Base-by-base conservation (phyloP, 2,888 invertebrate species). In the Ptilodon capucinus region DNA sequence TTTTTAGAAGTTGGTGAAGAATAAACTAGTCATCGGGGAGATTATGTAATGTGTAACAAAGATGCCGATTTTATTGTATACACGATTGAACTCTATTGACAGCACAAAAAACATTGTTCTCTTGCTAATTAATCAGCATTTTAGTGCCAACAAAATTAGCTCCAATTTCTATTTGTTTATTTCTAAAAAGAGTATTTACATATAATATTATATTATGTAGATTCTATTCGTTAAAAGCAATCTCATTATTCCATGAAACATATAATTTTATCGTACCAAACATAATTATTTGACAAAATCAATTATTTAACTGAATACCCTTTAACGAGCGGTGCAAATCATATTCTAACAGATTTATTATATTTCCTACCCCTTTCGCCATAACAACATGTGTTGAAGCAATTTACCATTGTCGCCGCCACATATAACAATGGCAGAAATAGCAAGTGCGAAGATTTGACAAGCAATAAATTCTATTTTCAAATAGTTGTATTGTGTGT, bases 391-490 rank as follows among this genome's bases (percentile, higher is more conserved):
- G 89, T 90, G 90, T 84, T 81, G 61, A 56, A 70, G 72, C 89
- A 82, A 91, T 90, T 40, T 91, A 88, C 80, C 76, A 67, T 70
- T 66, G 72, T 72, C 71, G 76, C 57, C 64, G 76, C 57, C 64
- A 63, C 64, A 53, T 49, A 44, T 68, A 76, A 79, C 79, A 77
- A 81, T 81, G 68, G 81, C 74, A 66, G 70, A 62, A 61, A 67
- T 64, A 79, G 85, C 85, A 86, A 88, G 85, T 87, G 86, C 60
- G 65, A 70, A 74, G 78, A 81, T 86, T 83, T 88, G 86, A 86
- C 88, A 88, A 81, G 82, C 79, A 77, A 88, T 87, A 87, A 89
- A 90, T 89, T 86, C 25, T 69, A 79, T 86, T 88, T 86, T 79
- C 63, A 68, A 75, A 70, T 67, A 51, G 56, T 73, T 45, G 57